Evolutionary conservation across 2,888 invertebrate genomes (phyloP).

Genomic region (Copidosoma aretas): DNA sequence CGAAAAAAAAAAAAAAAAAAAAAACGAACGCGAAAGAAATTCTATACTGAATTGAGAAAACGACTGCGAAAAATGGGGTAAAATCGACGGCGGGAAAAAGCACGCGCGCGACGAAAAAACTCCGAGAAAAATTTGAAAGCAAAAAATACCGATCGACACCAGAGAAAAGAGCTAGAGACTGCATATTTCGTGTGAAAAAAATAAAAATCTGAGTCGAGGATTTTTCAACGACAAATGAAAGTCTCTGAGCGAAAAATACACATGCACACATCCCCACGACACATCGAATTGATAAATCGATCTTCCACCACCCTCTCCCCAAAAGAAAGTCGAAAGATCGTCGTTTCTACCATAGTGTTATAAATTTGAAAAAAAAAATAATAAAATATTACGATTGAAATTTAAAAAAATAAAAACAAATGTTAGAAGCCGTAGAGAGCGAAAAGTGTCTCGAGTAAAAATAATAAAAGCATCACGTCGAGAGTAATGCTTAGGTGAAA

Average conservation of each 20-base stretch:
- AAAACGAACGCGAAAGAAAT: constrained; percentile 8
- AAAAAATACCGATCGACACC: constrained; percentile 15
- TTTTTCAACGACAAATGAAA: constrained; percentile 16
- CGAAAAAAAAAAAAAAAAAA: not conserved
- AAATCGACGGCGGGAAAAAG: constrained; percentile 1
- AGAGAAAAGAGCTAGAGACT: not conserved
- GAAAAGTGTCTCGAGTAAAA: not conserved
- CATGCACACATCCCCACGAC: too few relatives aligned
- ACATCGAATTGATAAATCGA: constrained; percentile 31
- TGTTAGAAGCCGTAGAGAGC: constrained; percentile 8
- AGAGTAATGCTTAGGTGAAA: constrained; percentile 2
- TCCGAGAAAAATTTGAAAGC: not conserved
- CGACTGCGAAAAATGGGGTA: not conserved
- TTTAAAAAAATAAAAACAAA: constrained; percentile 1
- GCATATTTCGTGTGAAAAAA: constrained; percentile 15
- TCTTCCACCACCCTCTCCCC: constrained; percentile 7
- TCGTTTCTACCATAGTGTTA: constrained; percentile 4
- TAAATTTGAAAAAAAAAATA: too few relatives aligned
- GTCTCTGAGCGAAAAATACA: too few relatives aligned
- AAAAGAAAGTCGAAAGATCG: constrained; percentile 2
- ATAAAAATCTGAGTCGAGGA: constrained; percentile 17
- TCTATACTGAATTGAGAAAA: too few relatives aligned
- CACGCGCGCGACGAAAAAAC: not conserved
- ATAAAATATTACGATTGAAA: constrained; percentile 2
- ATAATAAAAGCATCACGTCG: not conserved